Evolutionary conservation across 1,140 invertebrate species (phyloP), one percentile per base, ranked within the genome.

Genomic region (Triops longicaudatus): DNA sequence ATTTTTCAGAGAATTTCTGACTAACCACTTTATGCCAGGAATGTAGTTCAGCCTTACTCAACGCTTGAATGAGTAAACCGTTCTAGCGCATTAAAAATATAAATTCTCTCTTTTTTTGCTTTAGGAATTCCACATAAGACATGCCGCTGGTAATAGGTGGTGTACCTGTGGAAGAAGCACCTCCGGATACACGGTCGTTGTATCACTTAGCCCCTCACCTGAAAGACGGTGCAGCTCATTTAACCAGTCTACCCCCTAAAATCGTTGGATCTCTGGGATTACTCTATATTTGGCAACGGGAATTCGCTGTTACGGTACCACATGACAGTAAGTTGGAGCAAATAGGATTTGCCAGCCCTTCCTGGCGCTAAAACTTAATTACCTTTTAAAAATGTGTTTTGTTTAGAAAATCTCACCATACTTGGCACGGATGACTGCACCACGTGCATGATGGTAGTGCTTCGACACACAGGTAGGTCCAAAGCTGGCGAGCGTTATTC

Each of bases 371-470:
- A 37, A 37, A 4, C 2, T 2, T 2, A 37, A 37, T 37, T 37
- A 37, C 31, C 31, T 37, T 37, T 63, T 17, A 81, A 78, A 76
- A 50, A 41, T 37, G 17, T 27, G 42, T 14, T 75, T 78, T 31
- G 50, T 12, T 31, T 73, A 93, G 91, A 95, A 87, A 93, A 94
- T 83, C 90, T 96, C 63, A 92, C 86, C 83, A 92, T 97, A 79
- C 87, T 98, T 77, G 96, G 96, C 76, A 93, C 95, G 78, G 96
- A 98, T 83, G 95, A 97, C 86, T 91, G 92, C 79, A 97, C 96
- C 79, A 97, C 95, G 76, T 98, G 95, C 85, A 91, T 95, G 81
- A 95, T 95, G 82, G 90, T 94, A 73, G 89, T 97, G 75, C 88
- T 97, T 41, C 89, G 93, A 83, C 93, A 97, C 89, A 92, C 95